Conservation (phyloP, 1,140 invertebrate species). For the Copidosoma floridanum region DNA sequence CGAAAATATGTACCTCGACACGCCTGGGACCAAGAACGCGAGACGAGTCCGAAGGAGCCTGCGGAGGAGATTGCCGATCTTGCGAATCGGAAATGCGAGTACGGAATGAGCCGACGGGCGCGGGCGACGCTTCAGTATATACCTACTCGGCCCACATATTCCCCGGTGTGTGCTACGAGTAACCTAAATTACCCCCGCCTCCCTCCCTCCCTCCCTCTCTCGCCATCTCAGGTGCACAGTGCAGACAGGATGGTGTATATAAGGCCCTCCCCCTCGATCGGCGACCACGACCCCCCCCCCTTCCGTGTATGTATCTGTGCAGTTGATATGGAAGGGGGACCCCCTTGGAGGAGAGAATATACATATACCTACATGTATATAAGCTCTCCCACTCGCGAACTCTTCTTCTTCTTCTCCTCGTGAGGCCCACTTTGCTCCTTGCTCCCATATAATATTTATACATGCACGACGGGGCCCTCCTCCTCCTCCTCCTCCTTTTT, state of each 20-base stretch:
- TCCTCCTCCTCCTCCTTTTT: too few relatives aligned
- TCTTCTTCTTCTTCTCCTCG: not conserved
- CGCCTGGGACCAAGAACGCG: too few relatives aligned
- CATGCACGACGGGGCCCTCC: too few relatives aligned
- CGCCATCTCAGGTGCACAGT: not conserved
- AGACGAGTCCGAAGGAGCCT: too few relatives aligned
- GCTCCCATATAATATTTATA: constrained; percentile 14
- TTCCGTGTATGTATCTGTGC: too few relatives aligned
- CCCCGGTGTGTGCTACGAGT: constrained; percentile 51
- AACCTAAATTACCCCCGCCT: constrained; percentile 56
- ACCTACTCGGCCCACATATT: constrained; percentile 58
- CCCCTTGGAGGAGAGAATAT: too few relatives aligned
- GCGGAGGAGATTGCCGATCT: constrained; percentile 2
- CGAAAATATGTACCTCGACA: too few relatives aligned
- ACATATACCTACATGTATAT: too few relatives aligned
- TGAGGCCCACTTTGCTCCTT: not conserved
- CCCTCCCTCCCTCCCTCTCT: not conserved
- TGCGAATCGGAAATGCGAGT: constrained; percentile 46
- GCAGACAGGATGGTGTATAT: too few relatives aligned
- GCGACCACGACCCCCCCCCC: not conserved
- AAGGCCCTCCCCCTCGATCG: not conserved
- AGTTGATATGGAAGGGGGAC: too few relatives aligned
- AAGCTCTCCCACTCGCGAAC: not conserved
- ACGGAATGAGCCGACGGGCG: constrained; percentile 53
- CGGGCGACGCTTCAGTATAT: constrained; percentile 54